These are phyloP conservation scores for Sicus ferrugineus DNA, from an alignment of 2,888 invertebrate species.

Conservation along the genomic window DNA sequence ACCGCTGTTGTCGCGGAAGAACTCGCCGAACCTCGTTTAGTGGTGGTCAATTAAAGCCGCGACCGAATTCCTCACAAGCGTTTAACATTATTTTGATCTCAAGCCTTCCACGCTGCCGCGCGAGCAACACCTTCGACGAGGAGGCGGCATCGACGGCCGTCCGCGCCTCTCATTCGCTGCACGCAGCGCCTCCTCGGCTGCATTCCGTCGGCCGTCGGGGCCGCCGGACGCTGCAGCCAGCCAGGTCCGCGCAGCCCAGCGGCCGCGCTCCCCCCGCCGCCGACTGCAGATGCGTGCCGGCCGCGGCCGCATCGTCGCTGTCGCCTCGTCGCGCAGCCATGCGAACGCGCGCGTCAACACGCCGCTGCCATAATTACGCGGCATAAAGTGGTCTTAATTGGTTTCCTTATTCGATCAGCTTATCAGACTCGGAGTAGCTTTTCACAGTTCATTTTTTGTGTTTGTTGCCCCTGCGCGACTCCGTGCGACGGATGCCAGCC, in stretches of 20 bases:
- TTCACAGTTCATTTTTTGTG: conserved; percentile 29
- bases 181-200: not conserved
- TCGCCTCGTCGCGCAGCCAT: not conserved
- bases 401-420: conserved; percentile 33
- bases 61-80: conserved; percentile 3
- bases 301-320: not conserved
- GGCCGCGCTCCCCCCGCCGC: too few species aligned
- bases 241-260: too few species aligned
- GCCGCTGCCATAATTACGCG: conserved; percentile 31
- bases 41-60: conserved; percentile 1
- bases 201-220: conserved; percentile 16
- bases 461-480: conserved; percentile 21
- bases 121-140: conserved; percentile 16
- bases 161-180: conserved; percentile 6
- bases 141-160: conserved; percentile 12
- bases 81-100: conserved; percentile 19
- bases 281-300: not conserved
- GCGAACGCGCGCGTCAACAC: conserved; percentile 9
- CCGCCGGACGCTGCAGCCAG: conserved; percentile 4
- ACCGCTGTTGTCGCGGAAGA: too few species aligned
- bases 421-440: conserved; percentile 31
- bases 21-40: too few species aligned
- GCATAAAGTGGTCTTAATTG: conserved; percentile 35
- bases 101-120: conserved; percentile 9
- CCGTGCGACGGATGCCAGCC: conserved; percentile 25